These are phyloP conservation scores for Ceratoteleas bidentatus DNA, from an alignment of 1,140 invertebrate genomes.

Conservation along the genomic window DNA sequence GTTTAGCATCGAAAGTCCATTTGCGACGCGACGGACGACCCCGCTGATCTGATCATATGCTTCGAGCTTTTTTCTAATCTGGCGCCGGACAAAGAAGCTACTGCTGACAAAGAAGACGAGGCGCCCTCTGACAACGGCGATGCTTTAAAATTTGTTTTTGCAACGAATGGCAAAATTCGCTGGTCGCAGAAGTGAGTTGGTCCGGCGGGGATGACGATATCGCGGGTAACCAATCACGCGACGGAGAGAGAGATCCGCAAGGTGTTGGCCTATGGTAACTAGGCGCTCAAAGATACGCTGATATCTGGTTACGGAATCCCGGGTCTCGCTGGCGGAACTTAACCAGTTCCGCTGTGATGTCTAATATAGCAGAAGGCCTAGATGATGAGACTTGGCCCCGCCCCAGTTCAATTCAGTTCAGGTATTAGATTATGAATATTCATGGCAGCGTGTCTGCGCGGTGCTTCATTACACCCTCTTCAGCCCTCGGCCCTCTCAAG, in stretches of 20 bases:
- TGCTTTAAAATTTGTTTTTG: background rate
- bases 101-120: background rate
- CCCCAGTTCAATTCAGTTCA: slow-evolving; percentile 79
- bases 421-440: slow-evolving; percentile 83
- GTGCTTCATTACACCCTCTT: slow-evolving; percentile 80
- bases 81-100: background rate
- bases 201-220: slow-evolving; percentile 35
- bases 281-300: slow-evolving; percentile 53
- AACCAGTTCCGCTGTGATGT: slow-evolving; percentile 69
- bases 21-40: slow-evolving; percentile 50
- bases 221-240: slow-evolving; percentile 22
- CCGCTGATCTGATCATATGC: slow-evolving; percentile 38
- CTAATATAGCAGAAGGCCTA: slow-evolving; percentile 80
- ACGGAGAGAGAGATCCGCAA: slow-evolving; percentile 19
- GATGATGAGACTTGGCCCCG: slow-evolving; percentile 79
- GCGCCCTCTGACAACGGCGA: background rate
- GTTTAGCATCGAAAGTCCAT: slow-evolving; percentile 71
- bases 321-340: slow-evolving; percentile 56
- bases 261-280: slow-evolving; percentile 51
- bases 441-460: slow-evolving; percentile 80
- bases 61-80: slow-evolving; percentile 14
- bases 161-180: too few species aligned
- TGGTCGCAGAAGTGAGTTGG: too few species aligned
- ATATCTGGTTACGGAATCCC: slow-evolving; percentile 69
- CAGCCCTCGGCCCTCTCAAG: slow-evolving; percentile 62